Evolutionary conservation across 2,797 vertebrate genomes (phyloP).

Genomic region (Sorex maritimensis): DNA sequence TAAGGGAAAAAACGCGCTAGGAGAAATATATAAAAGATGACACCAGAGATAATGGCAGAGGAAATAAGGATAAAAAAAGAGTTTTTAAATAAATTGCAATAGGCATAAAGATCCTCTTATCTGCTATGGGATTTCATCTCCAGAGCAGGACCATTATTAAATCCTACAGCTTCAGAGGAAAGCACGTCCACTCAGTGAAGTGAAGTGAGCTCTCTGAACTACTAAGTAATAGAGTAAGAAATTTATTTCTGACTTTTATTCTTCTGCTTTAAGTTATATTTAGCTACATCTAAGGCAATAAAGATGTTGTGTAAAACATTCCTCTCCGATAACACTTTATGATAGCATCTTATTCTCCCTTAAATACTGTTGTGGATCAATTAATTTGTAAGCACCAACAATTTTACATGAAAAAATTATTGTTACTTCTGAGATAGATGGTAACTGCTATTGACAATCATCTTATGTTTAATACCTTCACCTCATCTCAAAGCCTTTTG

Average conservation of each 20-base stretch:
- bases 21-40: neutral
- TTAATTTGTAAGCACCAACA: neutral
- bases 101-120: neutral
- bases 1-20: neutral
- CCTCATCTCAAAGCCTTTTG: neutral
- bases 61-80: too few relatives aligned
- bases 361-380: neutral
- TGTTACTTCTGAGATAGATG: neutral
- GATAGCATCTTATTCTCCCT: neutral
- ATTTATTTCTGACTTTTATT: neutral
- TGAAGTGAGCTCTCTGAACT: neutral
- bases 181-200: neutral
- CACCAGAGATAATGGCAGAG: too few relatives aligned
- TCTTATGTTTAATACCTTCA: neutral
- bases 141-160: neutral
- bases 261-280: neutral
- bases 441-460: neutral
- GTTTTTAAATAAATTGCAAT: neutral
- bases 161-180: neutral
- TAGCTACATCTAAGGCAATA: slow-evolving; percentile 5
- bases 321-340: neutral
- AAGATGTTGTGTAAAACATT: neutral
- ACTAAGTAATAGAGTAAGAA: neutral
- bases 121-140: neutral
- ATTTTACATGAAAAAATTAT: neutral